These are phyloP conservation scores for Poecilus cupreus DNA, from an alignment of 2,888 invertebrate species.

Conservation along the genomic window DNA sequence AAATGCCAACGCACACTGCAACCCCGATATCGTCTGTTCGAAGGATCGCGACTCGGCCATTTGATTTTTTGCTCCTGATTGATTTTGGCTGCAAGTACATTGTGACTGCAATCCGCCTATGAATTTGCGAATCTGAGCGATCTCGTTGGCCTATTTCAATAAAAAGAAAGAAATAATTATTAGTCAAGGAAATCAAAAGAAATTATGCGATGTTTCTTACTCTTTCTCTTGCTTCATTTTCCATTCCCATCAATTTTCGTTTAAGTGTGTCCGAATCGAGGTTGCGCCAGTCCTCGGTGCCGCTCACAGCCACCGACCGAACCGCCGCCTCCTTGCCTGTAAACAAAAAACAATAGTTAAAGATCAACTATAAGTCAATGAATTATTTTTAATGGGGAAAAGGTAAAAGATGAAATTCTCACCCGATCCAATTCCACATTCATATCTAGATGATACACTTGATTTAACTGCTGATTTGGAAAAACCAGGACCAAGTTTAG, in stretches of 20 bases:
- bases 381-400: background rate
- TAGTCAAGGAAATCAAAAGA: background rate
- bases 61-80: background rate
- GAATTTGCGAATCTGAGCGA: conserved; percentile 33
- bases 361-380: background rate
- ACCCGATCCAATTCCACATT: background rate
- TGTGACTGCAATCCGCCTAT: conserved; percentile 24
- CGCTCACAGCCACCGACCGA: conserved; percentile 56
- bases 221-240: conserved; percentile 46
- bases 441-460: background rate
- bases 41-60: background rate
- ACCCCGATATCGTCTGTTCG: conserved; percentile 62
- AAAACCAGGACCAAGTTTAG: conserved; percentile 44
- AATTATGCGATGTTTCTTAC: too few species aligned
- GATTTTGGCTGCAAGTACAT: conserved; percentile 60
- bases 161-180: background rate
- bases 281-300: conserved; percentile 21
- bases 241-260: conserved; percentile 22
- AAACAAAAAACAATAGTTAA: conserved; percentile 13
- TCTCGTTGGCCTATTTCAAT: conserved; percentile 30
- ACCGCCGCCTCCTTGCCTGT: conserved; percentile 51
- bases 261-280: conserved; percentile 48
- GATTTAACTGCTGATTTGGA: background rate
- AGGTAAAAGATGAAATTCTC: background rate
- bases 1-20: conserved; percentile 67